A percentile compares a stretch with the other conserved stretches of the same genome.
Conservation (phyloP, 2,113 vertebrate genomes). For the Odocoileus virginianus region DNA sequence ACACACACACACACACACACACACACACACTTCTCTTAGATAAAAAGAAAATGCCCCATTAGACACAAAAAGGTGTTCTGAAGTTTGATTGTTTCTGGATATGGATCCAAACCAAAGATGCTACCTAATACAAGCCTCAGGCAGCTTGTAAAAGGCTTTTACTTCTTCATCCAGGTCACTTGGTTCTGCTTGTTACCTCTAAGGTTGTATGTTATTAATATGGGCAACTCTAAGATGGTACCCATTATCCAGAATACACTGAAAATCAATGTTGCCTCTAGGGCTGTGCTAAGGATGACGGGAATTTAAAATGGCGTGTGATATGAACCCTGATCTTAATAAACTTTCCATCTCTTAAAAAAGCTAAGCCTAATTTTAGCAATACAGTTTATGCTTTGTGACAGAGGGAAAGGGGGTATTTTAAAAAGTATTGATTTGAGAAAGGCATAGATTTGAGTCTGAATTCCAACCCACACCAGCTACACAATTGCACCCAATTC, state of each 20-base stretch:
- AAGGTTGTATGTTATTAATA: not conserved
- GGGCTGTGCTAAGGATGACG: not conserved
- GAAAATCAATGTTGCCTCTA: not conserved
- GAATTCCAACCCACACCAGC: not conserved
- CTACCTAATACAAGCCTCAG: too few relatives aligned
- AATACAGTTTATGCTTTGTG: not conserved
- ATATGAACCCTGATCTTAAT: not conserved
- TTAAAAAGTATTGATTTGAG: not conserved
- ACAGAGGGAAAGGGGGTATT: not conserved
- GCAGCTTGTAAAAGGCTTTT: not conserved
- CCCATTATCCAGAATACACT: not conserved
- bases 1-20: not conserved
- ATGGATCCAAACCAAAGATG: not conserved
- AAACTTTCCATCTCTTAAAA: not conserved
- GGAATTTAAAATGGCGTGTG: not conserved
- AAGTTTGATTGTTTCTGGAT: not conserved
- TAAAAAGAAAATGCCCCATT: not conserved
- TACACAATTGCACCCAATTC: not conserved
- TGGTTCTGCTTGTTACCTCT: not conserved
- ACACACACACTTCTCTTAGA: not conserved
- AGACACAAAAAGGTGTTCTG: not conserved
- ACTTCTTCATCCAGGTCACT: not conserved
- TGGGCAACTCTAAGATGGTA: not conserved
- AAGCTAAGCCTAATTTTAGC: not conserved
- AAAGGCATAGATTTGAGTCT: not conserved